Percentiles rank a stretch among this genome's conserved stretches.
These are phyloP conservation scores for Syrrhaptes paradoxus DNA, from an alignment of 2,113 vertebrate genomes.

Conservation along the genomic window DNA sequence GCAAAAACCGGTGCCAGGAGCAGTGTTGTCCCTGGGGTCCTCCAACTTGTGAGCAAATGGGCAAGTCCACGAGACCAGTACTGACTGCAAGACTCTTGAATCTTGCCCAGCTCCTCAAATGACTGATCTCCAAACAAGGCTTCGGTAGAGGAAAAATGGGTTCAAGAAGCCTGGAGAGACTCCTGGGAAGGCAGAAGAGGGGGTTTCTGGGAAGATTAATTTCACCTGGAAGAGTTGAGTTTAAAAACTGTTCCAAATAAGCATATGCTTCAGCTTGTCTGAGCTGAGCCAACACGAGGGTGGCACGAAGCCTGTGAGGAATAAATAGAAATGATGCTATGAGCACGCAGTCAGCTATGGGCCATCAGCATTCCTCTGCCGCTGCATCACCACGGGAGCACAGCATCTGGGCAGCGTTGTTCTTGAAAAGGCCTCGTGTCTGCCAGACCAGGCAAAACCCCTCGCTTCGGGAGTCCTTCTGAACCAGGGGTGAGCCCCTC, in stretches of 20 bases:
- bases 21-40: neutral
- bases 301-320: neutral
- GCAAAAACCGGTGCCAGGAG: no score
- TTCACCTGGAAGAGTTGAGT: neutral
- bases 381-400: neutral
- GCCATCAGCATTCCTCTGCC: neutral
- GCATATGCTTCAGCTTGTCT: neutral
- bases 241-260: neutral
- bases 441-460: neutral
- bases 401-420: neutral
- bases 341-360: neutral
- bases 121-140: neutral
- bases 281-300: neutral
- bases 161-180: neutral
- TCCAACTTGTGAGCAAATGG: neutral
- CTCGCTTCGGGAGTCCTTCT: rapidly evolving
- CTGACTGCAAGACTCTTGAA: neutral
- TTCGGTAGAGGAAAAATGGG: neutral
- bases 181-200: neutral
- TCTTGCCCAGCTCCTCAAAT: neutral
- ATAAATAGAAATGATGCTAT: slow-evolving; percentile 8
- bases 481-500: neutral
- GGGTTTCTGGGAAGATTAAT: neutral
- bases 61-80: neutral
- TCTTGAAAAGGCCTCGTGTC: neutral